Conservation (phyloP, 2,888 invertebrate genomes). For the Drosophila emarginata region DNA sequence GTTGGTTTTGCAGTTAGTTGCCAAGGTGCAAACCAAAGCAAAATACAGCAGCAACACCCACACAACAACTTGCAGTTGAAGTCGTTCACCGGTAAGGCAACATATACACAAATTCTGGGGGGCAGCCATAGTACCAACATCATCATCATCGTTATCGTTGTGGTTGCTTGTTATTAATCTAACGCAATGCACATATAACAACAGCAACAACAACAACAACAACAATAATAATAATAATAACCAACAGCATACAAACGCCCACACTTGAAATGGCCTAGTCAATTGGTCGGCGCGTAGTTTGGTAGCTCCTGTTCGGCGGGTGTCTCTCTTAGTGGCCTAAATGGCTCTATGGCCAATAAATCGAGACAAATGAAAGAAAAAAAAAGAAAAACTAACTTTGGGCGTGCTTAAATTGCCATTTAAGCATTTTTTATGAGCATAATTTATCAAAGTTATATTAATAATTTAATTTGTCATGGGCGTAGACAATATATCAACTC, state of each 20-base stretch:
- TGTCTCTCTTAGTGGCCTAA: constrained; percentile 57
- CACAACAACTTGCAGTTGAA: constrained; percentile 51
- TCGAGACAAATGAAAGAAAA: constrained; percentile 33
- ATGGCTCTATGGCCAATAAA: constrained; percentile 70
- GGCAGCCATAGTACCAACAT: constrained; percentile 41
- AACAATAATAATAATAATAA: no score
- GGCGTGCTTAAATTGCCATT: constrained; percentile 75
- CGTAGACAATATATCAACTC: neutral
- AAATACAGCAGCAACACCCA: constrained; percentile 56
- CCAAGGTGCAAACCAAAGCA: constrained; percentile 55
- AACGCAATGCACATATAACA: constrained; percentile 55
- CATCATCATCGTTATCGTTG: constrained; percentile 26
- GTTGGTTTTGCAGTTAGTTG: constrained; percentile 40
- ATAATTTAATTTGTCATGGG: constrained; percentile 51
- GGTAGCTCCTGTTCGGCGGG: constrained; percentile 64
- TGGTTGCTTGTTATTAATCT: constrained; percentile 63
- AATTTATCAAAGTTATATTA: constrained; percentile 75
- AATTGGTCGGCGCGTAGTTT: constrained; percentile 61
- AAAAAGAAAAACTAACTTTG: constrained; percentile 54
- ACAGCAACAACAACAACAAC: no score
- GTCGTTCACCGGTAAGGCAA: constrained; percentile 55
- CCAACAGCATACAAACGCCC: constrained; percentile 22
- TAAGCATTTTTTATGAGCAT: constrained; percentile 74
- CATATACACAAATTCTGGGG: constrained; percentile 30
- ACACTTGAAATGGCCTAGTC: constrained; percentile 33